Evolutionary conservation across 2,797 vertebrate species (phyloP), one percentile per base, ranked within the genome.

Genomic region (Hipposideros larvatus): DNA sequence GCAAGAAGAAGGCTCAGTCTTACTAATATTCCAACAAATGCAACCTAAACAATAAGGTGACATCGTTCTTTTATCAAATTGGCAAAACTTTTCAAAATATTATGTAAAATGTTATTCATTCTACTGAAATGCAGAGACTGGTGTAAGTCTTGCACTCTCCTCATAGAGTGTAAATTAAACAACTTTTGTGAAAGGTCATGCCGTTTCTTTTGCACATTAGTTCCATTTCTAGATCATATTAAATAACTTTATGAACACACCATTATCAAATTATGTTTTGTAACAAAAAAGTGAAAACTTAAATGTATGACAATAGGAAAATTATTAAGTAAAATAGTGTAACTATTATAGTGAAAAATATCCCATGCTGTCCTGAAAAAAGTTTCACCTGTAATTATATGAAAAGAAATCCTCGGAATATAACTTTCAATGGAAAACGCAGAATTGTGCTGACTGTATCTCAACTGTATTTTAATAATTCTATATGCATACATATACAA

Each of bases 391-490:
- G 51, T 51, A 53, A 53, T 79, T 41, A 11, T 71, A 57, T 24
- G n/a, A 84, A 91, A 85, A 86, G 31, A 46, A 78, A 34, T 78
- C 11, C 2, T 26, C 7, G 68, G 21, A 92, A 59, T 31, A 57
- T 41, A 95, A 68, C 51, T 6, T 9, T 70, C 31, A 85, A 14
- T 59, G 51, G 19, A 41, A 68, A 91, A 91, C 66, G 63, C 16
- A 87, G 57, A 80, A 63, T 55, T 11, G 15, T 31, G 11, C 1
- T 92, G 46, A 63, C 65, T 65, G 55, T 46, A 65, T 31, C 24
- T 74, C 71, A 87, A 83, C 31, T 85, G 6, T 13, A 80, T 75
- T 89, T 90, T 19, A 78, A 53, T 92, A 78, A 75, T 71, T 94
- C 43, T 51, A 51, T 14, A 51, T 51, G 48, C 55, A 55, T 61